Base-by-base conservation (phyloP, 1,140 invertebrate species). In the Drosophila virilis region DNA sequence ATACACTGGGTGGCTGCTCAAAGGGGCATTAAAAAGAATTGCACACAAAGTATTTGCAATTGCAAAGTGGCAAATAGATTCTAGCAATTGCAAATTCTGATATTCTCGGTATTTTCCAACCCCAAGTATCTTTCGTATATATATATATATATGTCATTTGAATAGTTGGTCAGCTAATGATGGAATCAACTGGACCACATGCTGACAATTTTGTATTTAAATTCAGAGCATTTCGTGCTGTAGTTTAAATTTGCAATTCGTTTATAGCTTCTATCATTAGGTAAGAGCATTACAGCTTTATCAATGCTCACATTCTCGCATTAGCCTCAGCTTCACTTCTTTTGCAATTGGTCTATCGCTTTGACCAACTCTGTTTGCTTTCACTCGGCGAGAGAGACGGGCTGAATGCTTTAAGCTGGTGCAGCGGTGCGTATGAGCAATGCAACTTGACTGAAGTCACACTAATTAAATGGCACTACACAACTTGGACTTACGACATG, bases 391-490 rank as follows among this genome's bases (percentile, higher is more conserved):
- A 5, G 8, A 22, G 48, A 57, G 13, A 10, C 13, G 33, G 13
- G 8, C 13, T 37, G 51, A 35, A 52, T 37, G 51, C 38, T 42
- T 12, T 2, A 13, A 50, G 40, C 12, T 68, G 28, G 61, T 58
- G 79, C 83, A 82, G 76, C 77, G 57, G 69, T 69, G 83, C 83
- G 83, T 86, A 88, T 88, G 76, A 71, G 83, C 45, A 77, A 74
- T 51, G 76, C 59, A 82, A 82, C 72, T 88, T 78, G 68, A 79
- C 73, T 86, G 58, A 78, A 88, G 79, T 86, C 79, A 78, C 66
- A 77, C 76, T 88, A 86, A 86, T 88, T 89, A 88, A 86, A 83
- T 65, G 61, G 66, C 69, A 81, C 72, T 74, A 70, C 50, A 61
- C 50, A 70, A 69, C 48, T 74, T 69, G 50, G 50, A 43, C 75